Base-by-base conservation (phyloP, 2,888 invertebrate species). In the Campoplex capitator region DNA sequence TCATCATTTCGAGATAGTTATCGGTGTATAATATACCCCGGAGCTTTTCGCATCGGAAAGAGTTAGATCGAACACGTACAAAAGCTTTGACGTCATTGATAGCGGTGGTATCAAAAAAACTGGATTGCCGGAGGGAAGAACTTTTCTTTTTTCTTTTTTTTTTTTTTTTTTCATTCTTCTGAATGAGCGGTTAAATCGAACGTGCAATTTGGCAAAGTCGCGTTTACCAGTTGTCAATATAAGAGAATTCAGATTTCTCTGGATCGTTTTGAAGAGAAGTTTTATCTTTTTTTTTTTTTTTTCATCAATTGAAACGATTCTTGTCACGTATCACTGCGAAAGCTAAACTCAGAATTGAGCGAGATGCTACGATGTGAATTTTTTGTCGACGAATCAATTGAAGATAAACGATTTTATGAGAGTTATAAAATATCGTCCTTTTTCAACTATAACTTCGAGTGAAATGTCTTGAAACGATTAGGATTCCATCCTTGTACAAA, bases 1-100 rank as follows among this genome's bases (percentile, higher is more conserved):
- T 62, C 62, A 62, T 62, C 62, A 32, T 62, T 62, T 62, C 62
- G 62, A 32, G 62, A 62, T 62, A 32, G 62, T 62, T 62, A 62
- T 28, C 13, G 62, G 32, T 62, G 32, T 16, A 62, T 32, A 58
- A 58, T 58, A 32, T 62, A 62, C 62, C 32, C 16, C 2, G 62
- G 32, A 62, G 62, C 32, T 62, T 62, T 62, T 32, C 32, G 62
- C 32, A 62, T 62, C 62, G 16, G 2, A 16, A 32, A 62, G 32
- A 32, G 62, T 62, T 32, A 32, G 16, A 32, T 13, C 32, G 62
- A 62, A 32, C 32, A 32, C 62, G 62, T 62, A 62, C 62, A 32
- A 62, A 62, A 62, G 62, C 62, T 62, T 62, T 62, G 62, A 62
- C 32, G 32, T 32, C 32, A 32, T 16, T 32, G 62, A 62, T 62